These are phyloP conservation scores for Punctoribates punctum DNA, from an alignment of 2,888 invertebrate species.

Conservation along the genomic window DNA sequence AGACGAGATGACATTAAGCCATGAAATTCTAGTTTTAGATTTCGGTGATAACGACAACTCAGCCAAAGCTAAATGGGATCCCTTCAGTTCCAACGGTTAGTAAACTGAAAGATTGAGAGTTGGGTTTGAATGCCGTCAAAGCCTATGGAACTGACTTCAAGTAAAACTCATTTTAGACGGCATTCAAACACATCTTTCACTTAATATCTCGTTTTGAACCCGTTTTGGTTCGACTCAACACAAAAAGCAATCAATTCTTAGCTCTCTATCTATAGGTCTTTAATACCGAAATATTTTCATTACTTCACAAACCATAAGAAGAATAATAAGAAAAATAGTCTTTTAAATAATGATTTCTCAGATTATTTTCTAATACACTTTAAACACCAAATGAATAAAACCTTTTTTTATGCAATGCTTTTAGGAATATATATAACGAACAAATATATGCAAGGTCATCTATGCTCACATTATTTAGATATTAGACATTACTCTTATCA, in stretches of 20 bases:
- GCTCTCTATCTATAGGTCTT: slow-evolving; percentile 17
- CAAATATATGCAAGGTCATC: too few relatives aligned
- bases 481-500: too few relatives aligned
- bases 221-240: not conserved
- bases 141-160: not conserved
- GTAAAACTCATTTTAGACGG: not conserved
- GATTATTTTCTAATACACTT: slow-evolving; percentile 16
- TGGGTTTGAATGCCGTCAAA: slow-evolving; percentile 5
- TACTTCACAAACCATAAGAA: not conserved
- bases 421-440: not conserved
- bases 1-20: slow-evolving; percentile 87
- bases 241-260: slow-evolving; percentile 4
- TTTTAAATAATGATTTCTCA: slow-evolving; percentile 25
- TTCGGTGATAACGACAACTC: slow-evolving; percentile 70
- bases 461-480: too few relatives aligned
- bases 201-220: slow-evolving; percentile 8
- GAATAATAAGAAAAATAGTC: not conserved
- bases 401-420: not conserved
- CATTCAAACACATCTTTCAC: not conserved
- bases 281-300: slow-evolving; percentile 29
- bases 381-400: not conserved
- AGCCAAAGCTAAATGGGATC: slow-evolving; percentile 39
- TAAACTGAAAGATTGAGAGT: not conserved
- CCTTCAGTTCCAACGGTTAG: slow-evolving; percentile 46
- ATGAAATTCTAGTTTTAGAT: slow-evolving; percentile 87